Percentiles rank a stretch among this genome's conserved stretches.
Conservation (phyloP, 2,888 invertebrate species). For the Phanerotoma sp. region DNA sequence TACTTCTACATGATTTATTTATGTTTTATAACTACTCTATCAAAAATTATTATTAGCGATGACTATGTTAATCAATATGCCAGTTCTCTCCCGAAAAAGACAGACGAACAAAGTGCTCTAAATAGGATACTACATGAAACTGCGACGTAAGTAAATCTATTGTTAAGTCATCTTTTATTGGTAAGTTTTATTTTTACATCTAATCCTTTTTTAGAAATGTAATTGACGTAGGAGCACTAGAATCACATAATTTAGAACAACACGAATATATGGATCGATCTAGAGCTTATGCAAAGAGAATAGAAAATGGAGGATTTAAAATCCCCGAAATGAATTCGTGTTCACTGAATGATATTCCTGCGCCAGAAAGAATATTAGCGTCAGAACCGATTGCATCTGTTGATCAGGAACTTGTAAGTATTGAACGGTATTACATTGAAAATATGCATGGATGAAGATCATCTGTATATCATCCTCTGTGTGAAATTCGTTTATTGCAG, state of each 20-base stretch:
- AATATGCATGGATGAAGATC: no score
- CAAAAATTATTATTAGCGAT: no score
- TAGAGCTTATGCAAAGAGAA: conserved; percentile 52
- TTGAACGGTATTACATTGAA: no score
- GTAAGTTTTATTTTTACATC: not conserved
- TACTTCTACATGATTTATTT: no score
- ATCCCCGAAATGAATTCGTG: conserved; percentile 58
- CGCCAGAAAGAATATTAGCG: conserved; percentile 69
- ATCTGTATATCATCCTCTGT: no score
- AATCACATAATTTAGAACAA: conserved; percentile 84
- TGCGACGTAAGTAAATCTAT: conserved; percentile 70
- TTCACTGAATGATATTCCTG: conserved; percentile 72
- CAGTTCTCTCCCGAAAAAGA: conserved; percentile 71
- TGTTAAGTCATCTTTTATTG: not conserved
- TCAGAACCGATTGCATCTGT: conserved; percentile 64
- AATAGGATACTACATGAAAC: conserved; percentile 88
- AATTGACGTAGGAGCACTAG: conserved; percentile 90
- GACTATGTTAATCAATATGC: conserved; percentile 66
- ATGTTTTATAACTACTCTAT: no score
- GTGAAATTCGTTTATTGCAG: no score
- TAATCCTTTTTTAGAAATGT: conserved; percentile 69
- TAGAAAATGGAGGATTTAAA: conserved; percentile 56
- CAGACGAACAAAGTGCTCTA: conserved; percentile 88
- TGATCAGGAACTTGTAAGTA: conserved; percentile 73
- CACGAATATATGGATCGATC: conserved; percentile 78